Base-by-base conservation (phyloP, 2,888 invertebrate genomes). In the Pinctada fucata region DNA sequence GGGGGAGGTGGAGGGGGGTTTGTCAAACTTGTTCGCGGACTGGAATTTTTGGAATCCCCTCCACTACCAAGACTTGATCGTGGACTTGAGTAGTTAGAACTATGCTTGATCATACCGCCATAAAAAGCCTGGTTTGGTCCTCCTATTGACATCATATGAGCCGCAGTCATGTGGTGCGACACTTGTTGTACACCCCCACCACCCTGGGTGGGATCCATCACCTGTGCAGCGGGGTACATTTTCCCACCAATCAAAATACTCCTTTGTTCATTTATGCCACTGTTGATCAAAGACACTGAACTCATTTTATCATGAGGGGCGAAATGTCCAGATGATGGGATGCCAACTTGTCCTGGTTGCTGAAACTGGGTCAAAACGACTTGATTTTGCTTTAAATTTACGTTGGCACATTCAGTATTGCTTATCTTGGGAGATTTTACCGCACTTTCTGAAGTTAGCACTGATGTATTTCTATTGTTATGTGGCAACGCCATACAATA, bases 21-120 rank as follows among this genome's bases (percentile, higher is more conserved):
- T 48, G 87, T 84, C 8, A 89, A 73, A 81, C 89, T 90, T 8
- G 89, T 85, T 47, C 90, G 84, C 52, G 89, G 90, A 82, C 90
- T 90, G 31, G 89, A 89, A 79, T 85, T 88, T 79, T 90, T 90
- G 2, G 90, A 90, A 82, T 90, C 90, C 6, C 89, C 89, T 16
- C 87, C 88, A 85, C 89, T 90, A 48, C 88, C 87, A 31, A 89
- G 82, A 85, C 89, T 90, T 6, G 88, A 93, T 82, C 93, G 91
- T 45, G 93, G 91, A 82, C 93, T 93, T 64, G 87, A 83, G 81
- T 84, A 84, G 70, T 84, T 82, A 6, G 83, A 83, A 49, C 85
- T 82, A 16, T 77, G 76, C 65, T 84, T 83, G 51, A 70, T 51
- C 58, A 79, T 63, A n/a, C 69, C 64, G 16, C 74, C 69, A 48